Evolutionary conservation across 2,888 invertebrate genomes (phyloP).

Genomic region (Orthonevra nobilis): DNA sequence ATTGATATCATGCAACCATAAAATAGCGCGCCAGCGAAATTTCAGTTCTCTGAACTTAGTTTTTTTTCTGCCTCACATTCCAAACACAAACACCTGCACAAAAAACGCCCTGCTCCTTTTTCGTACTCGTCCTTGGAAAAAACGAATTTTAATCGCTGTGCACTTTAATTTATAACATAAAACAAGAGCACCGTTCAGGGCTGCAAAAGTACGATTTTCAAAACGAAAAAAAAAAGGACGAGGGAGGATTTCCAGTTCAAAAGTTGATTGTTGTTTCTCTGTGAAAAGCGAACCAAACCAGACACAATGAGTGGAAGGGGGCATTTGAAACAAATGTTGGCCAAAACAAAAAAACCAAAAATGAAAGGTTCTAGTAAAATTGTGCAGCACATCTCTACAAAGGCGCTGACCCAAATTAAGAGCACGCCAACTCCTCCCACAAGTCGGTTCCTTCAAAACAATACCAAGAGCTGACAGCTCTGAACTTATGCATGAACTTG

Average conservation of each 20-base stretch:
- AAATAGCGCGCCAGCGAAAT: no score
- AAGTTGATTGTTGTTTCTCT: constrained; percentile 1
- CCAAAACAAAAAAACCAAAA: neutral
- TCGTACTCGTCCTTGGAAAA: no score
- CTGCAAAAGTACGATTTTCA: neutral
- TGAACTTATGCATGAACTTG: no score
- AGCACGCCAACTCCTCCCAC: neutral
- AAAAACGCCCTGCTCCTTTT: no score
- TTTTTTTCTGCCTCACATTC: no score
- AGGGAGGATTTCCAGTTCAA: neutral
- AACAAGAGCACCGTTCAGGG: neutral
- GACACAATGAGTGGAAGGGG: neutral
- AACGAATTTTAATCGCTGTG: neutral
- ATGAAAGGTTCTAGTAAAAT: constrained; percentile 12
- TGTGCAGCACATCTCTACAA: constrained; percentile 6
- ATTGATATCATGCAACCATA: no score
- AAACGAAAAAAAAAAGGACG: no score
- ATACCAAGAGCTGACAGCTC: neutral
- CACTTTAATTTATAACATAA: neutral
- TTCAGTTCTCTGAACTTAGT: no score
- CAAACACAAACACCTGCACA: no score
- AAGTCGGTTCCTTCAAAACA: neutral
- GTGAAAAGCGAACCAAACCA: neutral
- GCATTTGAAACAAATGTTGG: neutral
- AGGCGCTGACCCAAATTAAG: constrained; percentile 17